Evolutionary conservation across 2,113 vertebrate species (phyloP).

Genomic region (Synchiropus splendidus): DNA sequence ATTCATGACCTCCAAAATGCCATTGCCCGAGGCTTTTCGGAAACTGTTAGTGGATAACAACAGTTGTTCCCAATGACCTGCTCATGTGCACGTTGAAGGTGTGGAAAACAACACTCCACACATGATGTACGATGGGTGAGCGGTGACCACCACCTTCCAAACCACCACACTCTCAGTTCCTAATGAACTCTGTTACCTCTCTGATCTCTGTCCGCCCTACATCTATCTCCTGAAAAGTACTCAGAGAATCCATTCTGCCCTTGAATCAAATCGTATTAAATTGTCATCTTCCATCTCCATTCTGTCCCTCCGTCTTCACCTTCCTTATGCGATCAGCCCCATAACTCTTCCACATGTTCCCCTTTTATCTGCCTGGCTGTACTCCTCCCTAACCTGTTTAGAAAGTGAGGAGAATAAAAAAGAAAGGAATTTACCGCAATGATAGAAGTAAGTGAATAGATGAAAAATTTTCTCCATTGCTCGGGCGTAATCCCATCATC

Average conservation of each 20-base stretch:
- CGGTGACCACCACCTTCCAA: conserved; percentile 38
- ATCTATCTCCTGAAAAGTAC: conserved; percentile 29
- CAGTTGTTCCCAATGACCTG: conserved; percentile 5
- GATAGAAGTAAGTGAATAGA: conserved; percentile 28
- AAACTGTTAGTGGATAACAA: conserved; percentile 18
- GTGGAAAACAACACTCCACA: too few species aligned
- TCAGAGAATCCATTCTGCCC: conserved; percentile 40
- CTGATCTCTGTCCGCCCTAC: conserved; percentile 30
- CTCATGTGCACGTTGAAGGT: too few species aligned
- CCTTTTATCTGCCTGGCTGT: conserved; percentile 5
- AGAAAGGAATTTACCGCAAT: conserved; percentile 19
- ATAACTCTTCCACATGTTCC: conserved; percentile 2
- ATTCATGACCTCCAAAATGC: conserved; percentile 18
- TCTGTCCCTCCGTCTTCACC: conserved; percentile 32
- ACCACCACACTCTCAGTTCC: conserved; percentile 22
- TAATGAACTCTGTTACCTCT: conserved; percentile 37
- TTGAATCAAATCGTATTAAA: conserved; percentile 58
- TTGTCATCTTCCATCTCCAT: conserved; percentile 53
- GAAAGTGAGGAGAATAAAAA: conserved; percentile 6
- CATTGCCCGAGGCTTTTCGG: conserved; percentile 11
- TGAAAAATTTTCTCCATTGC: conserved; percentile 9
- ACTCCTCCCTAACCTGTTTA: conserved; percentile 1
- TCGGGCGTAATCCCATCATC: conserved; percentile 34
- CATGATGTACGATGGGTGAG: conserved; percentile 16
- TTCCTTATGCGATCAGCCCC: conserved; percentile 20